Evolutionary conservation across 37 sponge, comb jelly and placozoan genomes (phyloP).

Genomic region (Agelas oroides): DNA sequence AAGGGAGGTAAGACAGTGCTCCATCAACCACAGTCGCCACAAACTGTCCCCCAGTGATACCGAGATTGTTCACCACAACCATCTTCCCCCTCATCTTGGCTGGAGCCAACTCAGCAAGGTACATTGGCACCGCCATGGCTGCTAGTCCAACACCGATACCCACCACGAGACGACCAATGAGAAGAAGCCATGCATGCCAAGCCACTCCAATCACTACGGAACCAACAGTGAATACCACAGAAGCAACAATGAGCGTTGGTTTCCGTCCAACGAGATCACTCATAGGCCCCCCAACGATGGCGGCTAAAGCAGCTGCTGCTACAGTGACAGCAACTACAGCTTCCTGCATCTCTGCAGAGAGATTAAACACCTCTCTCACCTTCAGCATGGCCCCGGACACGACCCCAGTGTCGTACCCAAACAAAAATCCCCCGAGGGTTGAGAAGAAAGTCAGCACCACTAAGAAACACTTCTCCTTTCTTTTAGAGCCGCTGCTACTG

Average conservation of each 20-base stretch:
- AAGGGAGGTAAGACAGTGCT: constrained; percentile 50
- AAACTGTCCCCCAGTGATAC: constrained; percentile 90
- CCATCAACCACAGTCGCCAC: constrained; percentile 82
- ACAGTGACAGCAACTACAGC: constrained; percentile 84
- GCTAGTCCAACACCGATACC: constrained; percentile 88
- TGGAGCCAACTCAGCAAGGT: constrained; percentile 91
- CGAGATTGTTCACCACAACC: constrained; percentile 78
- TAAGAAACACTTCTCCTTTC: background rate
- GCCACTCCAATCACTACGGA: constrained; percentile 77
- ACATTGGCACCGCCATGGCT: constrained; percentile 88
- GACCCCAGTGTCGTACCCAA: constrained; percentile 96
- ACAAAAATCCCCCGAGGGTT: constrained; percentile 86
- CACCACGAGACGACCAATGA: constrained; percentile 80
- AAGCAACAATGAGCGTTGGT: constrained; percentile 69
- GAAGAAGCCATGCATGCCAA: constrained; percentile 48
- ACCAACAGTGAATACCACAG: constrained; percentile 88
- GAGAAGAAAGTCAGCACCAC: constrained; percentile 34
- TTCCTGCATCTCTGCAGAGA: constrained; percentile 68
- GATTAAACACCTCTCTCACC: constrained; percentile 44
- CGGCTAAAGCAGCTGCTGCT: constrained; percentile 81
- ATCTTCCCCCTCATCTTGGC: constrained; percentile 81
- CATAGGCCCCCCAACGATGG: constrained; percentile 60
- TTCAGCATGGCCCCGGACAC: constrained; percentile 91
- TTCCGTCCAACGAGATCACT: constrained; percentile 79
- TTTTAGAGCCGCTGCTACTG: background rate